Evolutionary conservation across 1,140 invertebrate species (phyloP).

Genomic region (Acromyrmex heyeri): DNA sequence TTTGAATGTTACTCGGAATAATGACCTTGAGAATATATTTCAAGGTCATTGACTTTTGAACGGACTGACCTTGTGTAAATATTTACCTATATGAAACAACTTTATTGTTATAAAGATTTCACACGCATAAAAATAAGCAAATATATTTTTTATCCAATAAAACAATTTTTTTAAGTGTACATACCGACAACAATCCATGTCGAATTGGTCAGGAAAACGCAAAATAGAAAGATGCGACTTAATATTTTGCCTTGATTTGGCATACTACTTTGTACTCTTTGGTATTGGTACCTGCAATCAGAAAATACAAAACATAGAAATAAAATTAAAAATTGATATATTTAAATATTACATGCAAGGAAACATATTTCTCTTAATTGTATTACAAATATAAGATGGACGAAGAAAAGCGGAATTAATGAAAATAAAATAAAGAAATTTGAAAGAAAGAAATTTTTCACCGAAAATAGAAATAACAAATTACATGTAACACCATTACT

Average conservation of each 20-base stretch:
- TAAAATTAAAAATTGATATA: not conserved
- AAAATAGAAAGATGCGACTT: slow-evolving; percentile 57
- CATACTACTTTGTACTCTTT: slow-evolving; percentile 76
- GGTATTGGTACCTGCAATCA: slow-evolving; percentile 74
- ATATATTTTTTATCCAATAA: not conserved
- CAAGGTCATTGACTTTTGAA: no score
- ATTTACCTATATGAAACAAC: not conserved
- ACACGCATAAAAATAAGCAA: not conserved
- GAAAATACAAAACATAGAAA: not conserved
- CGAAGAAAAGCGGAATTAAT: no score
- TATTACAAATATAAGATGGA: no score
- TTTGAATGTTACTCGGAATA: no score
- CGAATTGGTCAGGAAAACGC: slow-evolving; percentile 41
- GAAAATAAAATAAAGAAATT: no score
- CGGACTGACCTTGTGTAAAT: no score
- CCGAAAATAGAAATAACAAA: no score
- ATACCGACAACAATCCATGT: slow-evolving; percentile 62
- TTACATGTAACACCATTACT: no score
- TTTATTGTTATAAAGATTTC: not conserved
- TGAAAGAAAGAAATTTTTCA: no score
- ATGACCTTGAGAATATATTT: no score
- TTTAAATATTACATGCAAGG: not conserved
- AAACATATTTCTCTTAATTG: not conserved
- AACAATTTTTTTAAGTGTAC: slow-evolving; percentile 21
- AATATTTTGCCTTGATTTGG: slow-evolving; percentile 73